Evolutionary conservation across 2,113 vertebrate genomes (phyloP), one percentile per base, ranked within the genome.

Genomic region (Takifugu bimaculatus): DNA sequence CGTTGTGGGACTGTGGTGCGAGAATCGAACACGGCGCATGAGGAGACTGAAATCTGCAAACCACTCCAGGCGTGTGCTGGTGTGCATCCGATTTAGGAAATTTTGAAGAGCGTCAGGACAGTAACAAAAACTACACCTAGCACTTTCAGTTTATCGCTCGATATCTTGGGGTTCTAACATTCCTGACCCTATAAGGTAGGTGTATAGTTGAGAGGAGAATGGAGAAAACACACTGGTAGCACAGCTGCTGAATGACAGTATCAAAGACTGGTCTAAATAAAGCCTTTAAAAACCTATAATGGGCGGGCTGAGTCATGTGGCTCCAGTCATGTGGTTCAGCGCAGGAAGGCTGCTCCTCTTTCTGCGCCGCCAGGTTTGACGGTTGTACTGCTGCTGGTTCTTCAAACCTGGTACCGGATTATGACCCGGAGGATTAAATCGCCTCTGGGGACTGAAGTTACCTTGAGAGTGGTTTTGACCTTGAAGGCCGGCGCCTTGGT

Each of bases 371-470:
- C 93, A 95, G 75, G 90, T 90, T 28, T 85, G 92, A 10, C 91
- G 92, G 89, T 90, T 93, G 76, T 93, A 93, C 79, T 94, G 94
- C 66, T 93, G 92, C 74, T 94, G 93, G 68, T 92, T 94, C 63
- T 92, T 81, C 86, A 91, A 88, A 4, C 90, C 89, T 1, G 72
- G 79, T 60, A 84, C 85, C 0, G 88, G 54, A 71, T 83, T 87
- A 66, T 92, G 93, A 73, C 83, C 55, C 54, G 81, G 82, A 49
- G 70, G 64, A 50, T 51, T 65, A 20, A 81, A 81, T 54, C 60
- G 78, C 50, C 42, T 63, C 67, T 79, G 80, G 20, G 81, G 78
- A 59, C 78, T 83, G 63, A 74, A 83, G 65, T 60, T 74, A 50
- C 57, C 60, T 32, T 78, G 75, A 55, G 73, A 49, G 42, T 39